These are phyloP conservation scores for Seira sanloemensis DNA, from an alignment of 2,888 invertebrate species.

Conservation along the genomic window DNA sequence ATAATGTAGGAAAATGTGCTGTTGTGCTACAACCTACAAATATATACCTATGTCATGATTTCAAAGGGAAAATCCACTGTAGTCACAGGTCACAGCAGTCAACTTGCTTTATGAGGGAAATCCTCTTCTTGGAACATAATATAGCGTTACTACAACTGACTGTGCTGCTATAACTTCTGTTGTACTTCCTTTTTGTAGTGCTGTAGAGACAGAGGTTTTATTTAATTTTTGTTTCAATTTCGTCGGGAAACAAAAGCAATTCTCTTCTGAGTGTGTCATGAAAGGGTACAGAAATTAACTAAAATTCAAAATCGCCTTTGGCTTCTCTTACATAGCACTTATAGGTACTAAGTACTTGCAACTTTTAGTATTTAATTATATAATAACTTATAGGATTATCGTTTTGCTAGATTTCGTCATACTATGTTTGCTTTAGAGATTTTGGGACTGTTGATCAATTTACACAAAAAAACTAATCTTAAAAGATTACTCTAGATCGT, in stretches of 20 bases:
- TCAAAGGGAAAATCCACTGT: no score
- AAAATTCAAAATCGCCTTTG: no score
- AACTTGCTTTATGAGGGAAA: no score
- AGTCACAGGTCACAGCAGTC: no score
- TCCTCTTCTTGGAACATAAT: no score
- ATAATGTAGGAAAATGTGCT: no score
- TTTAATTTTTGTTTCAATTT: background rate
- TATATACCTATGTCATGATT: no score
- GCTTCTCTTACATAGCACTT: slow-evolving; percentile 10
- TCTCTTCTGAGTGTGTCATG: no score
- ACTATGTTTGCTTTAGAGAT: slow-evolving; percentile 45
- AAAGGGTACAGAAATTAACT: no score
- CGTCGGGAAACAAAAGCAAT: background rate
- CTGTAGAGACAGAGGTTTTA: background rate
- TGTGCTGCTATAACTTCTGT: no score
- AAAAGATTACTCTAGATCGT: background rate
- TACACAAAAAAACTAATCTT: background rate
- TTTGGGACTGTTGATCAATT: slow-evolving; percentile 59
- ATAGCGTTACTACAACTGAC: no score
- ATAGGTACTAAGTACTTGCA: slow-evolving; percentile 27
- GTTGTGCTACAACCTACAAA: no score
- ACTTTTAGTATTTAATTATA: slow-evolving; percentile 14
- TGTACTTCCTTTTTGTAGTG: background rate
- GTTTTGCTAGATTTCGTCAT: background rate
- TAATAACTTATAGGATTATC: background rate